Evolutionary conservation across 1,140 invertebrate species (phyloP).

Genomic region (Palaemon carinicauda): DNA sequence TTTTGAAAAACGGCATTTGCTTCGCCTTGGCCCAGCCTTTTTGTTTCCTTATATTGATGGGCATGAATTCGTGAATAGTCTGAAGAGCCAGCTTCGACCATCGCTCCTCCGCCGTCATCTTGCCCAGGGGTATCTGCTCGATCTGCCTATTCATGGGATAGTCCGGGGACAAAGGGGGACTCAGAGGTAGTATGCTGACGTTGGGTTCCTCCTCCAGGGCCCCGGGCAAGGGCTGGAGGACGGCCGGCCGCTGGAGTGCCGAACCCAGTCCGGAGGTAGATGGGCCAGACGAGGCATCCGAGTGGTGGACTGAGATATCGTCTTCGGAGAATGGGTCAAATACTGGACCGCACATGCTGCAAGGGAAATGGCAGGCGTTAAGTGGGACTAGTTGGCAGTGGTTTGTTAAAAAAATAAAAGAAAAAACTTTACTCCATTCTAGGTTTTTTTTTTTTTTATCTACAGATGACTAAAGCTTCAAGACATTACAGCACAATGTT

Average conservation of each 20-base stretch:
- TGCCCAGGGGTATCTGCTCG: background rate
- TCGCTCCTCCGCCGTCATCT: background rate
- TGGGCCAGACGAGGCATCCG: constrained; percentile 29
- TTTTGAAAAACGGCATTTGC: background rate
- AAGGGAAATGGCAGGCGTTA: no score
- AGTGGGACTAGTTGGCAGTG: no score
- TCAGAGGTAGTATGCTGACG: background rate
- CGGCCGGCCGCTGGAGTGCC: constrained; percentile 14
- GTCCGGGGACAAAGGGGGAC: background rate
- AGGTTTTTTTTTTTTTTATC: no score
- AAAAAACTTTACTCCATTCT: no score
- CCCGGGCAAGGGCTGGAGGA: background rate
- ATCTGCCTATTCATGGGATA: background rate
- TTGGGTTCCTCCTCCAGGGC: background rate
- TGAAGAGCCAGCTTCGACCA: constrained; percentile 34
- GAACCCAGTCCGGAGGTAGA: constrained; percentile 37
- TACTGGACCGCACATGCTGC: no score
- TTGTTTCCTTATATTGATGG: background rate
- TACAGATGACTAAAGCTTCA: no score
- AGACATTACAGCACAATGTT: no score
- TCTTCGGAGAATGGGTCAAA: no score
- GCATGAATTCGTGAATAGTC: constrained; percentile 16
- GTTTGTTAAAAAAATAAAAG: no score
- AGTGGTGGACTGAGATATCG: background rate
- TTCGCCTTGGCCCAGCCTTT: background rate